These are phyloP conservation scores for Lonchura striata DNA, from an alignment of 2,113 vertebrate species.

Conservation along the genomic window DNA sequence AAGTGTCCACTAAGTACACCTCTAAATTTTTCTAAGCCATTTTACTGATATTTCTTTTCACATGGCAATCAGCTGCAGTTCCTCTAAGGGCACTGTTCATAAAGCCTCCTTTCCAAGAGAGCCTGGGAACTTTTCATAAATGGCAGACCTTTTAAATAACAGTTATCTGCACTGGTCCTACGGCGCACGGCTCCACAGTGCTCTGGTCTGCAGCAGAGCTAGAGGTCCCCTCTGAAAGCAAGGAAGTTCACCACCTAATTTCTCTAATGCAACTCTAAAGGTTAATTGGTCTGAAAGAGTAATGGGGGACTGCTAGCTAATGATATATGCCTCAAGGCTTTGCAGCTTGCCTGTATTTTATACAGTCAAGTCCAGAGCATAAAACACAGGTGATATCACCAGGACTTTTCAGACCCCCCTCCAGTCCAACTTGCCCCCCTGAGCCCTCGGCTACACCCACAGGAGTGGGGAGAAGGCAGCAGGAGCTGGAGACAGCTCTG, in stretches of 20 bases:
- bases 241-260: constrained; percentile 68
- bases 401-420: background rate
- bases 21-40: constrained; percentile 39
- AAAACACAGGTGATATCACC: constrained; percentile 22
- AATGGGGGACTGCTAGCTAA: constrained; percentile 59
- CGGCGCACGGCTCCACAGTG: background rate
- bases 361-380: background rate
- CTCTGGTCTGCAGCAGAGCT: constrained; percentile 30
- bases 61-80: constrained; percentile 10
- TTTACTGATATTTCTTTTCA: constrained; percentile 58
- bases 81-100: constrained; percentile 33
- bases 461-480: constrained; percentile 71
- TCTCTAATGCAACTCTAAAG: constrained; percentile 77
- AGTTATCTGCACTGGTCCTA: constrained; percentile 39
- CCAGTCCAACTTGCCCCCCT: background rate
- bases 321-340: constrained; percentile 55
- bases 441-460: constrained; percentile 6
- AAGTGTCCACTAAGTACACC: constrained; percentile 42
- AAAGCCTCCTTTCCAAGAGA: constrained; percentile 18
- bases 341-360: constrained; percentile 45
- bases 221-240: constrained; percentile 61
- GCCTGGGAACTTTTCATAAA: constrained; percentile 46
- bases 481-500: constrained; percentile 71
- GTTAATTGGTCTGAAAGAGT: constrained; percentile 77
- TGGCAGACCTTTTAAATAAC: constrained; percentile 49